Evolutionary conservation across 2,797 vertebrate genomes (phyloP), one percentile per base, ranked within the genome.

Genomic region (Malurus splendens): DNA sequence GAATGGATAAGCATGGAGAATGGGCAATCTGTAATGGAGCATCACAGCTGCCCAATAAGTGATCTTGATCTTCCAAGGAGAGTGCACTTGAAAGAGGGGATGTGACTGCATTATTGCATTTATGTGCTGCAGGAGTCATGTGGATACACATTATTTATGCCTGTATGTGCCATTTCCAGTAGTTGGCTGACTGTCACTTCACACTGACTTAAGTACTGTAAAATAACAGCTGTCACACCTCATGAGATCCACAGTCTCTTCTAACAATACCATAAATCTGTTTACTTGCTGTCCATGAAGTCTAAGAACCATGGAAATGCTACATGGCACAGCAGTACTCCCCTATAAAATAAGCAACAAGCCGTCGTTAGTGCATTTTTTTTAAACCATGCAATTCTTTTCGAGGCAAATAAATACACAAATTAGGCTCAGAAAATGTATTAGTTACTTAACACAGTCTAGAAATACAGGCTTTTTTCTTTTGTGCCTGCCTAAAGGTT

Each of bases 211-310:
- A 96, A 94, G 75, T 86, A 72, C 92, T 90, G 54, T 94, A 87
- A 95, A 95, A 90, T 95, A 96, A 90, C 90, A 96, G 94, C 94
- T 96, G 96, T 92, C 95, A 93, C 92, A 89, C 59, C 54, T 92
- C 82, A 33, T 56, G 87, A 89, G 81, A 95, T 80, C 89, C 67
- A 73, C 82, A 92, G 74, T 85, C 75, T 61, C 30, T 81, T 89
- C 61, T 80, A 92, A 50, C 32, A 72, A 27, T 86, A 66, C 44
- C 33, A 48, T 92, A 92, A 94, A 91, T 95, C 87, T 85, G 64
- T 90, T 96, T 93, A 70, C 60, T 77, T 86, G 65, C 89, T 80
- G 77, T 80, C 68, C 44, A 1, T 32, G 50, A 82, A 90, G 82
- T 45, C 65, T 72, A 64, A 90, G 50, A 28, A 65, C 48, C 24